Conservation (phyloP, 2,797 vertebrate genomes). For the Rhynchonycteris naso region DNA sequence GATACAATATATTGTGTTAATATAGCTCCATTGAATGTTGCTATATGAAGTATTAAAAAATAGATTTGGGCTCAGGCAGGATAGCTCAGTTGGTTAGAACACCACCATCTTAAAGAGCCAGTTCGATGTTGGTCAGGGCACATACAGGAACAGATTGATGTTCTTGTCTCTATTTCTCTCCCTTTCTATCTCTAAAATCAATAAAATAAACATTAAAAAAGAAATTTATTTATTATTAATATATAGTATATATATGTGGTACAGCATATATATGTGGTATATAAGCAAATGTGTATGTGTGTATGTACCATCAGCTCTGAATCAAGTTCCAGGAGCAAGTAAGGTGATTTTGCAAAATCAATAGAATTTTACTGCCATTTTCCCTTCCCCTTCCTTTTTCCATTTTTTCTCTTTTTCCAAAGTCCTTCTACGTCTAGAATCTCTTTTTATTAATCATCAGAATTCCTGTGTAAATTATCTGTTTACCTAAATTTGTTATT, state of each 20-base stretch:
- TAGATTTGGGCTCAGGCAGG: not conserved
- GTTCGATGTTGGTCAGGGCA: too few relatives aligned
- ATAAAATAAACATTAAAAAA: not conserved
- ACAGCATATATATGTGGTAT: not conserved
- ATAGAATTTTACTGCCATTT: conserved; percentile 55
- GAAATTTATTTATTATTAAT: not conserved
- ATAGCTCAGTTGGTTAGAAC: too few relatives aligned
- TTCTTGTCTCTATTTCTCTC: too few relatives aligned
- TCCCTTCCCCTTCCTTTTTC: not conserved
- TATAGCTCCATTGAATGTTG: not conserved
- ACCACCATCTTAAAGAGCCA: too few relatives aligned
- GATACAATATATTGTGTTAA: too few relatives aligned
- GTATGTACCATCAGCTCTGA: not conserved
- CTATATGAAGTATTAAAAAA: not conserved
- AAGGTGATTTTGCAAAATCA: conserved; percentile 39
- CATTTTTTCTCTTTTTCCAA: conserved; percentile 65
- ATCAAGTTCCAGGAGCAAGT: conserved; percentile 53
- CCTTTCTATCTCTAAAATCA: too few relatives aligned
- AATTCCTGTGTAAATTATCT: conserved; percentile 17
- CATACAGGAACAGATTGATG: too few relatives aligned
- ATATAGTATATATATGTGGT: not conserved
- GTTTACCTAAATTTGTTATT: not conserved
- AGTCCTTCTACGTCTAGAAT: not conserved
- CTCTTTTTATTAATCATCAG: not conserved
- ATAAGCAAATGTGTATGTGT: not conserved